Base-by-base conservation (phyloP, 2,888 invertebrate species). In the Aphidius colemani region DNA sequence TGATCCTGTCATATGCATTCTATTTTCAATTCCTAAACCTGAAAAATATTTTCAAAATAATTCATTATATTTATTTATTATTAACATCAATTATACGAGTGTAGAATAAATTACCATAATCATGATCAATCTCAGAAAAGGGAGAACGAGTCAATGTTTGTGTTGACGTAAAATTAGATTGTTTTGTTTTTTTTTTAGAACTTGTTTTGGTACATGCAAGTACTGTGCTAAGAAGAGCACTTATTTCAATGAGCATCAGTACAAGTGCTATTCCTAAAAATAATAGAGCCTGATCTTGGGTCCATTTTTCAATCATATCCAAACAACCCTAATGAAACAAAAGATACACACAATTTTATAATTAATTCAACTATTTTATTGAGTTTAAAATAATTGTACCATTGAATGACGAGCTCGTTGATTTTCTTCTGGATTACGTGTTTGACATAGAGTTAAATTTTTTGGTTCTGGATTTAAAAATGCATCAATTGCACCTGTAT, bases 391-490 rank as follows among this genome's bases (percentile, higher is more conserved):
- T 30, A 30, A 82, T n/a, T n/a, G n/a, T n/a, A 89, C 90, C 80
- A 84, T 81, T 7, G 85, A 83, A 75, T 90, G 86, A 75, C 90
- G 84, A 69, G 85, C 88, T 18, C 84, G 82, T 53, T 87, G 84
- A 76, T 86, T 85, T 67, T 84, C 80, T 45, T 86, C 85, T 1
- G 86, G 84, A 74, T 86, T 85, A 57, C 88, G 78, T 67, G 89
- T 87, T 79, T 94, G 92, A 72, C 94, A 94, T 65, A 89, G 83
- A 1, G 88, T 86, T 61, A 86, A 84, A 82, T 93, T 90, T n/a
- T 85, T 77, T 0, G 93, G 92, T 72, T 86, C 84, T 3, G 94
- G 94, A 84, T 91, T 92, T 61, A 93, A 86, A 79, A 91, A 90
- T 0, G 90, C 87, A 60, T 84, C 80, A 1, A 83, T 82, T 46